phyloP scores from a whole-genome alignment of 2,888 invertebrate genomes.

The Rhopalosiphum nymphaeae region DNA sequence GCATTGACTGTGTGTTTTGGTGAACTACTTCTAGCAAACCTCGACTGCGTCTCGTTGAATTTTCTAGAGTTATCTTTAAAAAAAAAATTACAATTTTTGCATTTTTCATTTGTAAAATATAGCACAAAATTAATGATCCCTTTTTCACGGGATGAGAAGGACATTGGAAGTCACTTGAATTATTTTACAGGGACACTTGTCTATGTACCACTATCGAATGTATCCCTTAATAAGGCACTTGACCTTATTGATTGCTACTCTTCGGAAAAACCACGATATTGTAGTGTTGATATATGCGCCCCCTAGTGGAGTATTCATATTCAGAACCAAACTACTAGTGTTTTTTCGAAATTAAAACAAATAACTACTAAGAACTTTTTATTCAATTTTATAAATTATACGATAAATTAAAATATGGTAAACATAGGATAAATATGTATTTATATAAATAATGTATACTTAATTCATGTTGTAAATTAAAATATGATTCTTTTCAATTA shows the following conservation, averaged over 20 bases:
- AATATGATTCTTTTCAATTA: neutral
- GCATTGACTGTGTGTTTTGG: neutral
- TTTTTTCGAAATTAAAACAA: neutral
- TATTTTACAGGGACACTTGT: conserved; percentile 45
- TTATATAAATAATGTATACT: neutral
- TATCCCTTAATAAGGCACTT: conserved; percentile 46
- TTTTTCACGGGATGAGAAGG: neutral
- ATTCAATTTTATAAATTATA: neutral
- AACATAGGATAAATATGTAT: neutral
- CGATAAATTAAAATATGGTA: neutral
- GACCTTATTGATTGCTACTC: conserved; percentile 55
- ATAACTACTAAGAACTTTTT: neutral
- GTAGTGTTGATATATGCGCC: neutral
- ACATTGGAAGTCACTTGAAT: conserved; percentile 38
- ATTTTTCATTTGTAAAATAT: neutral
- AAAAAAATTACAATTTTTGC: conserved; percentile 26
- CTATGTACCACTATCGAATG: conserved; percentile 43
- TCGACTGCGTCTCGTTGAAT: conserved; percentile 6
- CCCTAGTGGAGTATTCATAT: conserved; percentile 19
- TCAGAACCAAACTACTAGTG: neutral
- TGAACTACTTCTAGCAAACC: conserved; percentile 10
- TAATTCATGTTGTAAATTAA: neutral
- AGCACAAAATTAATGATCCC: conserved; percentile 19
- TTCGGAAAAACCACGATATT: conserved; percentile 28
- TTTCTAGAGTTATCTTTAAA: conserved; percentile 17